Base-by-base conservation (phyloP, 1,140 invertebrate species). In the Lutraria rhynchaena region DNA sequence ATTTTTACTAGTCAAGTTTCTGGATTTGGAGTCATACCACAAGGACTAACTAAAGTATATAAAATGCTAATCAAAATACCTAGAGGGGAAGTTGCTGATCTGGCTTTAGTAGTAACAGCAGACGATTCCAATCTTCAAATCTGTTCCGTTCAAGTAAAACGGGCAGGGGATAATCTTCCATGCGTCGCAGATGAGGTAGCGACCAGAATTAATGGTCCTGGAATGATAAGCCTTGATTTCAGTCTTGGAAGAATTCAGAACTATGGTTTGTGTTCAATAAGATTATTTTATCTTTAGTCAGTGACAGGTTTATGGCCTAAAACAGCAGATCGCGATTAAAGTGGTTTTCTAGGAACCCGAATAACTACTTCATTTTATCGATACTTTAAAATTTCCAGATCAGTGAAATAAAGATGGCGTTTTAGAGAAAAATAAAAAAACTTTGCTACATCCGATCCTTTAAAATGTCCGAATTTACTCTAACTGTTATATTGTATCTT, bases 121-220 rank as follows among this genome's bases (percentile, higher is more conserved):
- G 24, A 46, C n/a, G 44, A 55, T 29, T 17, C 41, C 13, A 22
- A 29, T 27, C 13, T 63, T n/a, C 44, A 77, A 22, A 57, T 77
- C 2, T 77, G 75, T 51, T 53, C 60, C 2, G 63, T 67, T 5
- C 75, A 61, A n/a, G 51, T 77, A 13, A 15, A 27, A 0, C 24
- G 29, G 22, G 75, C 75, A 2, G 75, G 75, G 3, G 27, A 19
- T 19, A 61, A 77, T 35, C 29, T 67, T 19, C 75, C 75, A 0
- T 77, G 75, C n/a, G 61, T 67, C 1, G 60, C n/a, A 11, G 75
- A 77, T 53, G 35, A 65, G n/a, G 53, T 77, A 5, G 46, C n/a
- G 4, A 57, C 44, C 1, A 33, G 61, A 58, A 67, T 58, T 9
- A n/a, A n/a, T n/a, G 24, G 53, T 19, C 24, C 35, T 0, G 9